phyloP scores from a whole-genome alignment of 2,113 vertebrate species.

The Tetrao urogallus region DNA sequence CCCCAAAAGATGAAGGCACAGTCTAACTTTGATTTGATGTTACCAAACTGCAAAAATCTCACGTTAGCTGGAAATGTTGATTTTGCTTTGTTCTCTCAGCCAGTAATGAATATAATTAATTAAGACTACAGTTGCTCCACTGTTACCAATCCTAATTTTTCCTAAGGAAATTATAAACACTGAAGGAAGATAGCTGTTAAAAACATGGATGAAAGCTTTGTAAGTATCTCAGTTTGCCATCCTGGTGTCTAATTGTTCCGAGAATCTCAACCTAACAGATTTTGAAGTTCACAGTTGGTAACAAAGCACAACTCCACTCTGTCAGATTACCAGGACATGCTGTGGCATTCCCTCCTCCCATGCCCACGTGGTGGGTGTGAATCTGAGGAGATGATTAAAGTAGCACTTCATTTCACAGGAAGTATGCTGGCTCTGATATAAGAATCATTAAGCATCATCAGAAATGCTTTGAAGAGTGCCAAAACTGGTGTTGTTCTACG shows the following conservation, averaged over 20 bases:
- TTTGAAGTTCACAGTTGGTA: background rate
- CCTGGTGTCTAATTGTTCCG: background rate
- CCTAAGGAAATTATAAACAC: background rate
- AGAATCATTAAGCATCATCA: background rate
- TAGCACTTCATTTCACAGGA: background rate
- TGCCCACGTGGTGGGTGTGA: fast-evolving
- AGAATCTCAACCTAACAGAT: background rate
- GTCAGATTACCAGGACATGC: background rate
- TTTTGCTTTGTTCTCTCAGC: conserved; percentile 8
- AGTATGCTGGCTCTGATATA: background rate
- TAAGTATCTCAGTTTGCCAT: background rate
- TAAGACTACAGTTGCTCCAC: background rate
- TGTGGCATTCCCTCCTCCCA: fast-evolving
- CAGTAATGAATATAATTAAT: conserved; percentile 15
- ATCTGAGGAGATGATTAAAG: background rate
- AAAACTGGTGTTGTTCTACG: background rate
- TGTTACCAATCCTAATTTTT: background rate
- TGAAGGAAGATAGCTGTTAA: background rate
- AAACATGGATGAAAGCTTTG: background rate
- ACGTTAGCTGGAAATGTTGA: background rate
- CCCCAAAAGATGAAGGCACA: background rate
- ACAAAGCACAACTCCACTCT: background rate
- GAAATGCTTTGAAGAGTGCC: background rate
- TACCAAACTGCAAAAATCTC: background rate
- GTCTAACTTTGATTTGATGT: background rate